Evolutionary conservation across 37 sponge, comb jelly and placozoan genomes (phyloP).

Genomic region (Ianthella basta): DNA sequence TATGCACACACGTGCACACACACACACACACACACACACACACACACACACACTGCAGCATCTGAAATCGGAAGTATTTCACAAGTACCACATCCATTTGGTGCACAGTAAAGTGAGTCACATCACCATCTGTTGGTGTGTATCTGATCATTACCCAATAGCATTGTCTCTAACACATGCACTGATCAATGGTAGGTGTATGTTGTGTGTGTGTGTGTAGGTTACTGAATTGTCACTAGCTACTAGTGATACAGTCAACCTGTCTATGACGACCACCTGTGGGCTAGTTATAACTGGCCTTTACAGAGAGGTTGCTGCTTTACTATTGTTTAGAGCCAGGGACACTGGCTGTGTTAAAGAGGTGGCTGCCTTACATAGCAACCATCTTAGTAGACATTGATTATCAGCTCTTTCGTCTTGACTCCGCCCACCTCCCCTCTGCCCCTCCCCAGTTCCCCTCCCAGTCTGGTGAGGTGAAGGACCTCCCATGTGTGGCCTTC

Average conservation of each 20-base stretch:
- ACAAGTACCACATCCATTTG: neutral
- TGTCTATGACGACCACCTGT: no score
- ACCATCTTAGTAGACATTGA: no score
- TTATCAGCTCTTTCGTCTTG: no score
- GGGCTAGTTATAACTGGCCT: no score
- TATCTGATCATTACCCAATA: no score
- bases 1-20: neutral
- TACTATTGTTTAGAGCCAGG: no score
- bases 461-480: neutral
- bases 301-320: no score
- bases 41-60: constrained; percentile 14
- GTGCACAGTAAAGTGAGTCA: neutral
- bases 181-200: neutral
- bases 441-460: constrained; percentile 37
- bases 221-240: neutral
- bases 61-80: neutral
- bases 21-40: neutral
- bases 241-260: neutral
- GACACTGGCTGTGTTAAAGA: no score
- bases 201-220: neutral
- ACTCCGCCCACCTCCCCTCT: neutral
- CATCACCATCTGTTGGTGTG: no score
- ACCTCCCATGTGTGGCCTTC: constrained; percentile 39
- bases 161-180: no score
- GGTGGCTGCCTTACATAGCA: neutral